Evolutionary conservation across 2,888 invertebrate species (phyloP).

Genomic region (Dicycla oo): DNA sequence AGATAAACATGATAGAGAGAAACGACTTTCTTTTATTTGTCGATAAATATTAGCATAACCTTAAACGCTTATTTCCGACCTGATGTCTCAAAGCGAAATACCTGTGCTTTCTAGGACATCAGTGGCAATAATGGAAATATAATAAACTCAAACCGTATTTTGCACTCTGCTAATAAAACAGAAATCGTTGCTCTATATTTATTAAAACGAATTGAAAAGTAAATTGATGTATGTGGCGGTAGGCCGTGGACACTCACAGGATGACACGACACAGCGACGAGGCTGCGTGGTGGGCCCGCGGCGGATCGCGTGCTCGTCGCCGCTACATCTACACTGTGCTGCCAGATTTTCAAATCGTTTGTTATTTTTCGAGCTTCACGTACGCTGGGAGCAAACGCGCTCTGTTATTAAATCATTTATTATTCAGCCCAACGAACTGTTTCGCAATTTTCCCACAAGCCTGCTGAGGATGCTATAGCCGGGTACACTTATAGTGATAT

Average conservation of each 20-base stretch:
- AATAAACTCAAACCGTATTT: slow-evolving; percentile 9
- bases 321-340: slow-evolving; percentile 71
- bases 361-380: slow-evolving; percentile 87
- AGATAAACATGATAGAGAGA: slow-evolving; percentile 12
- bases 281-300: slow-evolving; percentile 69
- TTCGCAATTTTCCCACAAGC: slow-evolving; percentile 88
- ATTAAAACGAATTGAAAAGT: slow-evolving; percentile 51
- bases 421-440: slow-evolving; percentile 89
- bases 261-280: slow-evolving; percentile 50
- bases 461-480: slow-evolving; percentile 69
- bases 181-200: slow-evolving; percentile 9
- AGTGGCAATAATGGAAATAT: not conserved
- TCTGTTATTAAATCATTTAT: slow-evolving; percentile 90
- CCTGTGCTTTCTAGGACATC: not conserved
- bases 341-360: slow-evolving; percentile 87
- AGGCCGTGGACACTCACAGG: slow-evolving; percentile 7
- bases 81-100: not conserved
- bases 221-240: slow-evolving; percentile 39
- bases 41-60: slow-evolving; percentile 33
- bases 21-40: slow-evolving; percentile 45
- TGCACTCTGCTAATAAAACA: not conserved
- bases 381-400: slow-evolving; percentile 87
- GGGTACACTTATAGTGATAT: slow-evolving; percentile 71
- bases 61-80: slow-evolving; percentile 19
- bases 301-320: slow-evolving; percentile 70